Conservation (phyloP, 1,140 invertebrate species). For the Drosophila arizonae region DNA sequence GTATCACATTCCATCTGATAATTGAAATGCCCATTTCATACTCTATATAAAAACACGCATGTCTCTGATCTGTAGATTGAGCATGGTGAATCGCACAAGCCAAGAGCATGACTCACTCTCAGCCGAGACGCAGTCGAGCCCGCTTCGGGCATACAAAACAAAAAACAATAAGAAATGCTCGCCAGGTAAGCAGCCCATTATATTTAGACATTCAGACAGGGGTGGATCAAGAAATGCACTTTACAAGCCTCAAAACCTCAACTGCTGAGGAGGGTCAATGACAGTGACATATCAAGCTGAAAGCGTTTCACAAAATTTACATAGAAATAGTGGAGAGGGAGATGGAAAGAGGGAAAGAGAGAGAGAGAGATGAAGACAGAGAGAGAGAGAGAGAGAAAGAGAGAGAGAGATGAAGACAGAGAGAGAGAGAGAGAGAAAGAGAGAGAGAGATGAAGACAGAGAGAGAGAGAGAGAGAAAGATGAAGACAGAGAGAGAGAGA, state of each 20-base stretch:
- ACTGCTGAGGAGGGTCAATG: slow-evolving; percentile 11
- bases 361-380: background rate
- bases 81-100: background rate
- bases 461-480: too few relatives aligned
- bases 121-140: slow-evolving; percentile 2
- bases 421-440: too few relatives aligned
- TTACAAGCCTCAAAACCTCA: slow-evolving; percentile 6
- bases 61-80: slow-evolving; percentile 1
- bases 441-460: background rate
- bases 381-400: background rate
- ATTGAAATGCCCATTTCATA: background rate
- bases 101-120: slow-evolving; percentile 30
- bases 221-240: slow-evolving; percentile 15
- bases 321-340: background rate
- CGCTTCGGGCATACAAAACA: background rate
- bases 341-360: background rate
- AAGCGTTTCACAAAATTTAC: background rate
- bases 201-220: background rate
- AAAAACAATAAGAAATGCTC: background rate
- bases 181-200: slow-evolving; percentile 5
- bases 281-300: slow-evolving; percentile 10
- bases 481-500: background rate
- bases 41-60: slow-evolving; percentile 2
- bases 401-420: background rate
- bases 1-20: background rate